Base-by-base conservation (phyloP, 2,113 vertebrate species). In the Silurus asotus region DNA sequence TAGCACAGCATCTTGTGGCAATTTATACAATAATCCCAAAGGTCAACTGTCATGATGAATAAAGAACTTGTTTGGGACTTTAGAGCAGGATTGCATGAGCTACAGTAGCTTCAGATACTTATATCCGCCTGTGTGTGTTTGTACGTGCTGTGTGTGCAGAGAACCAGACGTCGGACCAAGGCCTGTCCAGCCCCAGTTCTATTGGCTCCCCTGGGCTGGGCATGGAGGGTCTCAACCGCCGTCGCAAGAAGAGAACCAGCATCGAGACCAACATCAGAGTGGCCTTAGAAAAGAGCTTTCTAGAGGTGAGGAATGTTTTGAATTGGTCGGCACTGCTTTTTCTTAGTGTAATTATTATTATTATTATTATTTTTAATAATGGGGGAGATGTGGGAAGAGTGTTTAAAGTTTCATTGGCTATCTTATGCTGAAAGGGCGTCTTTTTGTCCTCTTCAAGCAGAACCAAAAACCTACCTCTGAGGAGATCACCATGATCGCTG, bases 391-490 rank as follows among this genome's bases (percentile, higher is more conserved):
- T 17, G n/a, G 17, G n/a, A 55, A 64, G 53, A 48, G 23, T 55
- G 28, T 65, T 78, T 48, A 28, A 61, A n/a, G 61, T 51, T 83
- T 49, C 19, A 11, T 23, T 81, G 64, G 37, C 70, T 87, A 19
- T 82, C 72, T 59, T 58, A 75, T 84, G 75, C 77, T 90, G 84
- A 95, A 92, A 92, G 91, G 93, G 93, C 87, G 89, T 92, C 88
- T 86, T 88, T 91, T 87, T 91, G 93, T 90, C 89, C 92, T 92
- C 92, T 95, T 96, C 87, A 93, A 96, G 95, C 93, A 99, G 98
- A 99, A 99, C 96, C 98, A 99, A 97, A 99, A 99, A 97, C 98
- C 98, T 99, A 99, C 98, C 97, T 99, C 98, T 96, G 98, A 99
- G 93, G 98, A 99, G 96, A 99, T 99, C 95, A 96, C 97, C 93